Conservation (phyloP, 2,113 vertebrate genomes). For the Calypte anna region DNA sequence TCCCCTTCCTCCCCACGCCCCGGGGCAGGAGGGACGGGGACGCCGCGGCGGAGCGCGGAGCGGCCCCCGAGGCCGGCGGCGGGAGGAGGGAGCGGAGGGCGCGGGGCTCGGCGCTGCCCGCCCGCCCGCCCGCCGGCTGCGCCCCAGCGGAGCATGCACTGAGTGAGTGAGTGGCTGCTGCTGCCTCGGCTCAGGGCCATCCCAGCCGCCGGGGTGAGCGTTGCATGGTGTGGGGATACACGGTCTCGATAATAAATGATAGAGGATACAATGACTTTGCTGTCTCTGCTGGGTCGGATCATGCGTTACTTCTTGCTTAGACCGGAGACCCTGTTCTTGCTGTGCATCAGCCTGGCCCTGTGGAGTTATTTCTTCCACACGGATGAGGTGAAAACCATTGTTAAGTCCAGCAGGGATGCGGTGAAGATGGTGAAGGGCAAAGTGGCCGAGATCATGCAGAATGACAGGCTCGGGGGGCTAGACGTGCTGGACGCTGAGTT, state of each 20-base stretch:
- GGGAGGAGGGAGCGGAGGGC: not conserved
- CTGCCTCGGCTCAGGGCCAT: conserved; percentile 39
- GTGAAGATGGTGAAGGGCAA: conserved; percentile 99
- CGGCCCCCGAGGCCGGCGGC: not conserved
- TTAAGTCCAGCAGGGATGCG: conserved; percentile 95
- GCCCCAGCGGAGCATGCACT: conserved; percentile 53
- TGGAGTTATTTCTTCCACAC: conserved; percentile 99
- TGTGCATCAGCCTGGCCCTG: conserved; percentile 96
- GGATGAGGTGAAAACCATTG: conserved; percentile 99
- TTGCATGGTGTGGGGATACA: conserved; percentile 59
- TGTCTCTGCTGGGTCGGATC: conserved; percentile 96
- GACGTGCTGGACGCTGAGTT: conserved; percentile 94
- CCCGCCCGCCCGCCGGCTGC: conserved; percentile 21
- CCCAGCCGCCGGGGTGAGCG: conserved; percentile 46
- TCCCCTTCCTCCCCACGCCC: too few species aligned
- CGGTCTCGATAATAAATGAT: conserved; percentile 88
- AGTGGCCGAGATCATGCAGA: conserved; percentile 98
- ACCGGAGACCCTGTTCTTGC: conserved; percentile 95
- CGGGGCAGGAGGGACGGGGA: not conserved
- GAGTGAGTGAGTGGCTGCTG: conserved; percentile 53
- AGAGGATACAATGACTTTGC: conserved; percentile 99
- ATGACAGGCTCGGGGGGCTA: conserved; percentile 90
- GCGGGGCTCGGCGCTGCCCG: conserved; percentile 3
- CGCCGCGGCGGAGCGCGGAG: not conserved
- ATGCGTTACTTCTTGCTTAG: conserved; percentile 99